These are phyloP conservation scores for Endotricha flammealis DNA, from an alignment of 2,888 invertebrate species.

Conservation along the genomic window DNA sequence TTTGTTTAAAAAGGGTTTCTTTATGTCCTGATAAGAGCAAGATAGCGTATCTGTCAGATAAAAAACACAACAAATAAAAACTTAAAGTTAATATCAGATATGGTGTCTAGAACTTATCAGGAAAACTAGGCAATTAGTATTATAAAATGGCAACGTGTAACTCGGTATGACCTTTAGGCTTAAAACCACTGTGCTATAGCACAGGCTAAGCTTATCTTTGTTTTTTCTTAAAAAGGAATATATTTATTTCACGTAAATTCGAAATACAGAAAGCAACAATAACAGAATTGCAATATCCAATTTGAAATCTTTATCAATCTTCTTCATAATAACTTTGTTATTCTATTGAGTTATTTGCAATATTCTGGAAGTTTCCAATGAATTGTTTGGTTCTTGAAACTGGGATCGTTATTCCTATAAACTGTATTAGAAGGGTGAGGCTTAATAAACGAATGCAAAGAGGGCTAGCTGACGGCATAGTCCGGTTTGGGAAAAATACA, in stretches of 20 bases:
- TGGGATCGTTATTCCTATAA: slow-evolving; percentile 41
- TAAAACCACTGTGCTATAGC: too few species aligned
- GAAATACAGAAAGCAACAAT: neutral
- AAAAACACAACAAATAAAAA: too few species aligned
- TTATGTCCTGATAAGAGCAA: too few species aligned
- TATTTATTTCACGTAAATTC: neutral
- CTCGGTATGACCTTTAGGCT: too few species aligned
- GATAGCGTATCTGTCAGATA: too few species aligned
- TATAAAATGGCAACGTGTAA: too few species aligned
- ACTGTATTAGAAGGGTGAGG: slow-evolving; percentile 44
- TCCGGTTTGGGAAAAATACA: slow-evolving; percentile 28
- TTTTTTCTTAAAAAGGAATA: too few species aligned
- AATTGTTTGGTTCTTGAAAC: slow-evolving; percentile 48
- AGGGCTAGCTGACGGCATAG: slow-evolving; percentile 36
- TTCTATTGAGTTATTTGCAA: neutral
- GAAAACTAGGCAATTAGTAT: too few species aligned
- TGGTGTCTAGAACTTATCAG: too few species aligned
- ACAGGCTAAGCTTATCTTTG: too few species aligned
- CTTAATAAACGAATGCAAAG: slow-evolving; percentile 61
- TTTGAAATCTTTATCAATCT: slow-evolving; percentile 6
- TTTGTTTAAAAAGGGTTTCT: too few species aligned
- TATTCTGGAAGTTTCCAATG: slow-evolving; percentile 20
- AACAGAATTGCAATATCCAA: slow-evolving; percentile 2
- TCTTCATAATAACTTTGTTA: slow-evolving; percentile 8
- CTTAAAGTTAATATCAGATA: too few species aligned